Percentiles rank a stretch among this genome's conserved stretches.
Evolutionary conservation across 1,140 invertebrate genomes (phyloP).

Genomic region (Papilio dardanus): DNA sequence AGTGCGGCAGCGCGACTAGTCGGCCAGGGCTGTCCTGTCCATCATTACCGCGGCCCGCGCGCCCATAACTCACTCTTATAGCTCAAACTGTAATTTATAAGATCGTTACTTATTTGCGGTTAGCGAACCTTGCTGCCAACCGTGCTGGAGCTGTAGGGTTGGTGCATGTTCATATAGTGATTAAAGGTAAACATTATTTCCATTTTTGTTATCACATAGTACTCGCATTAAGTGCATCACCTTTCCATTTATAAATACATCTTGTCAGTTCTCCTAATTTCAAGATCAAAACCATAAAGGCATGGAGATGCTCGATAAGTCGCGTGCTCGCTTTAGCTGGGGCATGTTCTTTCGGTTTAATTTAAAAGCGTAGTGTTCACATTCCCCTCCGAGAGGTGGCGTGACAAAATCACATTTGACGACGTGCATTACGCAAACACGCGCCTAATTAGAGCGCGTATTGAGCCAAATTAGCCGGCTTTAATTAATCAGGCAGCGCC

Average conservation of each 20-base stretch:
- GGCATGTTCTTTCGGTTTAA: not conserved
- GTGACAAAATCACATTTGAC: slow-evolving; percentile 31
- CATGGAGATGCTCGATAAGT: not conserved
- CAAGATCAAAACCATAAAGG: not conserved
- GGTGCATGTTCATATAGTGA: not conserved
- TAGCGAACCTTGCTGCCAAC: not conserved
- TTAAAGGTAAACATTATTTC: not conserved
- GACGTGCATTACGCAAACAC: slow-evolving; percentile 35
- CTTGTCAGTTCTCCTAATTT: not conserved
- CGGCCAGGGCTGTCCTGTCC: slow-evolving; percentile 43
- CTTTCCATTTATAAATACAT: not conserved
- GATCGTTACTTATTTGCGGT: slow-evolving; percentile 26
- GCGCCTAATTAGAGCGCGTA: slow-evolving; percentile 52
- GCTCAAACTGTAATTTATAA: slow-evolving; percentile 20
- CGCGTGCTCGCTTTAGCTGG: not conserved
- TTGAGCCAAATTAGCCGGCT: slow-evolving; percentile 51
- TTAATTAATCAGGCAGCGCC: slow-evolving; percentile 66
- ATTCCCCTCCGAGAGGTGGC: slow-evolving; percentile 12
- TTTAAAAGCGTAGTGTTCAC: not conserved
- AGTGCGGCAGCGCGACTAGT: slow-evolving; percentile 45
- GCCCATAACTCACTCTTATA: slow-evolving; percentile 22
- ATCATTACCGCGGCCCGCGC: slow-evolving; percentile 38
- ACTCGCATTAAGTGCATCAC: too few species aligned
- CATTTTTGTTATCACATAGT: not conserved
- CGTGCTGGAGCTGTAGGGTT: not conserved